Percentiles rank a stretch among this genome's conserved stretches.
phyloP scores from a whole-genome alignment of 2,888 invertebrate genomes.

The Sycophila texana region DNA sequence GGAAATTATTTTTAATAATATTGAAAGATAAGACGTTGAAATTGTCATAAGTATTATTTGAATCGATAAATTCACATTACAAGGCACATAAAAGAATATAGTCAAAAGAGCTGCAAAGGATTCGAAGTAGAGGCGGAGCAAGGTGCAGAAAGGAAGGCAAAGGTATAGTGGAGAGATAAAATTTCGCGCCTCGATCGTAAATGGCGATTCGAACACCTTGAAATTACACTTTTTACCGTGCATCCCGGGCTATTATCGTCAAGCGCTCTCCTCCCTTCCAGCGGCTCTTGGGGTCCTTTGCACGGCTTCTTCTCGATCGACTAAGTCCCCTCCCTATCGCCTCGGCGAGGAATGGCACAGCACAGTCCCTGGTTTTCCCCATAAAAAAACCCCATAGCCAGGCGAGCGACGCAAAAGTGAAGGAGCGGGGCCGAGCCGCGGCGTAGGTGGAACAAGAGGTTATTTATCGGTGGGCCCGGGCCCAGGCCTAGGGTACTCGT shows the following conservation, averaged over 20 bases:
- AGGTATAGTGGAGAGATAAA: conserved; percentile 1
- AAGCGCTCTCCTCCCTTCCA: not conserved
- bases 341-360: not conserved
- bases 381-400: conserved; percentile 21
- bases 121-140: no score
- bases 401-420: not conserved
- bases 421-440: conserved; percentile 11
- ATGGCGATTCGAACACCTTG: conserved; percentile 37
- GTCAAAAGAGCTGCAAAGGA: no score
- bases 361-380: conserved; percentile 17
- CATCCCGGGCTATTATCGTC: conserved; percentile 35
- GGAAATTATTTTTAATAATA: not conserved
- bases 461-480: conserved; percentile 61
- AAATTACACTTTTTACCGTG: conserved; percentile 42
- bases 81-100: no score
- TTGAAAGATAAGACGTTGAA: no score
- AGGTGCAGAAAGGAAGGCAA: not conserved
- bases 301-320: not conserved
- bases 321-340: not conserved
- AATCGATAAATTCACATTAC: no score
- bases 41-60: no score
- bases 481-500: conserved; percentile 59
- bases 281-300: not conserved
- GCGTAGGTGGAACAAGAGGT: conserved; percentile 61
- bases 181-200: conserved; percentile 40